These are phyloP conservation scores for Falco punctatus DNA, from an alignment of 2,113 vertebrate genomes.

Conservation along the genomic window DNA sequence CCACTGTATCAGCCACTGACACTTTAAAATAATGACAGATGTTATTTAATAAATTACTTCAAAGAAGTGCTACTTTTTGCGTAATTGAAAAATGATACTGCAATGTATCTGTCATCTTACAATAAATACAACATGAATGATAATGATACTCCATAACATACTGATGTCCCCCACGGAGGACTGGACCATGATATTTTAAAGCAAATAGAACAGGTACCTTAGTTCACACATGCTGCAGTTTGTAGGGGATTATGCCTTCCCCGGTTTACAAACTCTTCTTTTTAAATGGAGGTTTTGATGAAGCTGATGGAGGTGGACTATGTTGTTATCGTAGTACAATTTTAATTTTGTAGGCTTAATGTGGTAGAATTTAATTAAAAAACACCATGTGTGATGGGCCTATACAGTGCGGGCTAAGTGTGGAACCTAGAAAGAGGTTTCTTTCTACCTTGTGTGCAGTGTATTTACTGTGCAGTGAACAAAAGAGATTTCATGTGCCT, in stretches of 20 bases:
- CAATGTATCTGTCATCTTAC: background rate
- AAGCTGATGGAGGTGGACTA: background rate
- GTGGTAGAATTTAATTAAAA: background rate
- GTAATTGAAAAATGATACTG: background rate
- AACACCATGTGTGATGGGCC: background rate
- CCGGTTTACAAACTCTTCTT: background rate
- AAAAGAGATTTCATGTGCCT: background rate
- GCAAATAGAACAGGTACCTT: background rate
- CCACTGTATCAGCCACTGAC: background rate
- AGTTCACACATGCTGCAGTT: background rate
- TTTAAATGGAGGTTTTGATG: background rate
- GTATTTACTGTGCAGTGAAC: background rate
- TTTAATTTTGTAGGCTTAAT: background rate
- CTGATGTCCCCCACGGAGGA: background rate
- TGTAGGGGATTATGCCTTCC: background rate
- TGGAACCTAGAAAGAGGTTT: background rate
- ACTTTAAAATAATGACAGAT: background rate
- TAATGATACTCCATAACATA: background rate
- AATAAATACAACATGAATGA: background rate
- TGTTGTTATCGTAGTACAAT: background rate
- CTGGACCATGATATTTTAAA: background rate
- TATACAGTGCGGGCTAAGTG: background rate
- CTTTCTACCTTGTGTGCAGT: background rate
- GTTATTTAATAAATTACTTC: background rate
- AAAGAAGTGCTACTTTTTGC: background rate